Percentiles rank a stretch among this genome's conserved stretches.
phyloP scores from a whole-genome alignment of 1,140 invertebrate genomes.

The Zaprionus vittiger region DNA sequence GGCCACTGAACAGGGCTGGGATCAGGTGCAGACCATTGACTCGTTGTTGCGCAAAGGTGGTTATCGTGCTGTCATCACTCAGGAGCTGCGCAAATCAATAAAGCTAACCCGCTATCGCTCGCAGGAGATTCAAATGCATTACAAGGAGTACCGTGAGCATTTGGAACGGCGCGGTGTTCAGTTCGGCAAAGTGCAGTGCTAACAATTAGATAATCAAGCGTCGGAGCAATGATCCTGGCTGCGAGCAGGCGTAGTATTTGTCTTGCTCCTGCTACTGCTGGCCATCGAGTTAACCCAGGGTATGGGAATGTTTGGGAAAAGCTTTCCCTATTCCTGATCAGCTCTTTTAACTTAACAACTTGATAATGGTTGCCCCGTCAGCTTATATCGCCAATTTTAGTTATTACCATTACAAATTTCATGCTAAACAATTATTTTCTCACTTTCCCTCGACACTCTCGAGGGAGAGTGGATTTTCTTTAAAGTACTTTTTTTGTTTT shows the following conservation, averaged over 20 bases:
- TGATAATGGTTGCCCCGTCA: slow-evolving; percentile 27
- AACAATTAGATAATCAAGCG: slow-evolving; percentile 69
- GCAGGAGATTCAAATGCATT: slow-evolving; percentile 85
- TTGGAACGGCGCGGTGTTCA: slow-evolving; percentile 73
- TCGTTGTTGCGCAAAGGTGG: slow-evolving; percentile 98
- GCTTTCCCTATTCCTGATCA: slow-evolving; percentile 34
- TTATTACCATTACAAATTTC: slow-evolving; percentile 7
- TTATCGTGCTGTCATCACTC: slow-evolving; percentile 95
- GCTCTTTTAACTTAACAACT: slow-evolving; percentile 7
- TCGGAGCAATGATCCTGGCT: slow-evolving; percentile 72
- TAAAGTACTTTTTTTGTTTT: slow-evolving; percentile 51
- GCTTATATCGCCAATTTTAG: slow-evolving; percentile 31
- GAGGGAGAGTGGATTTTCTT: slow-evolving; percentile 26
- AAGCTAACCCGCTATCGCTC: slow-evolving; percentile 97
- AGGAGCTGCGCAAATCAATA: slow-evolving; percentile 93
- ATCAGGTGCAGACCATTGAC: slow-evolving; percentile 98
- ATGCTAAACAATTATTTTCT: slow-evolving; percentile 24
- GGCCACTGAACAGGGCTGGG: slow-evolving; percentile 98
- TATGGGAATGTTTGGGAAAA: slow-evolving; percentile 34
- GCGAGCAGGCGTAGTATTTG: slow-evolving; percentile 62
- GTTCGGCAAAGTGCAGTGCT: slow-evolving; percentile 83
- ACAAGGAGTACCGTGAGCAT: slow-evolving; percentile 81
- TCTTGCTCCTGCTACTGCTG: slow-evolving; percentile 63
- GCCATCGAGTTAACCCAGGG: slow-evolving; percentile 62
- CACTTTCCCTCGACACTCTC: slow-evolving; percentile 2